Evolutionary conservation across 2,888 invertebrate genomes (phyloP).

Genomic region (Rhabditoides inermis): DNA sequence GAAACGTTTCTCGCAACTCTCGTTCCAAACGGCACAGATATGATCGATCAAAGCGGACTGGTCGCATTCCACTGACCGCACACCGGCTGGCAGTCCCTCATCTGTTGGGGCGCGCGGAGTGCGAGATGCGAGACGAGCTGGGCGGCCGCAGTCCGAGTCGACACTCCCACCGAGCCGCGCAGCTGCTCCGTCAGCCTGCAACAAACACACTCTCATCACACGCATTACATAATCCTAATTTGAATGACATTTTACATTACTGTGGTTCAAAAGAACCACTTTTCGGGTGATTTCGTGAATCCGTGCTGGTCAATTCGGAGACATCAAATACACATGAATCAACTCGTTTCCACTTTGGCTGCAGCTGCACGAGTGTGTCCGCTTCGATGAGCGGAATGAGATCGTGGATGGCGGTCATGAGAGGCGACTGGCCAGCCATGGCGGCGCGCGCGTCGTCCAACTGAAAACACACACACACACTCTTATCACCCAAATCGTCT

Average conservation of each 20-base stretch:
- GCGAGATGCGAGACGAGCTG: conserved; percentile 26
- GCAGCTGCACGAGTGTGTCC: conserved; percentile 1
- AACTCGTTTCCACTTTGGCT: too few species aligned
- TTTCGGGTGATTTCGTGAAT: too few species aligned
- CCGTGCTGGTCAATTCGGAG: neutral
- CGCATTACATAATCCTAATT: too few species aligned
- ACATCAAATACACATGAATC: neutral
- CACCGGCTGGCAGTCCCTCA: conserved; percentile 16
- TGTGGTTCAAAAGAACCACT: too few species aligned
- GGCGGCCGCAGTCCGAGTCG: conserved; percentile 26
- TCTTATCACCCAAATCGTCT: too few species aligned
- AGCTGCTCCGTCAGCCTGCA: conserved; percentile 22
- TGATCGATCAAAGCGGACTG: neutral
- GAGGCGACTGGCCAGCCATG: conserved; percentile 74
- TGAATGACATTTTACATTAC: too few species aligned
- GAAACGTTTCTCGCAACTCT: neutral
- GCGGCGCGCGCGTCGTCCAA: conserved; percentile 71
- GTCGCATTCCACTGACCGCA: conserved; percentile 10
- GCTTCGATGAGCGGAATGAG: conserved; percentile 21
- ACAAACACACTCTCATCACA: too few species aligned
- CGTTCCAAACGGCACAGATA: neutral
- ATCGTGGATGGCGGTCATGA: conserved; percentile 53
- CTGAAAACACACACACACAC: too few species aligned
- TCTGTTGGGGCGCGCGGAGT: conserved; percentile 28
- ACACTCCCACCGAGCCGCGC: conserved; percentile 25